Evolutionary conservation across 1,140 invertebrate genomes (phyloP).

Genomic region (Teleogryllus occipitalis): DNA sequence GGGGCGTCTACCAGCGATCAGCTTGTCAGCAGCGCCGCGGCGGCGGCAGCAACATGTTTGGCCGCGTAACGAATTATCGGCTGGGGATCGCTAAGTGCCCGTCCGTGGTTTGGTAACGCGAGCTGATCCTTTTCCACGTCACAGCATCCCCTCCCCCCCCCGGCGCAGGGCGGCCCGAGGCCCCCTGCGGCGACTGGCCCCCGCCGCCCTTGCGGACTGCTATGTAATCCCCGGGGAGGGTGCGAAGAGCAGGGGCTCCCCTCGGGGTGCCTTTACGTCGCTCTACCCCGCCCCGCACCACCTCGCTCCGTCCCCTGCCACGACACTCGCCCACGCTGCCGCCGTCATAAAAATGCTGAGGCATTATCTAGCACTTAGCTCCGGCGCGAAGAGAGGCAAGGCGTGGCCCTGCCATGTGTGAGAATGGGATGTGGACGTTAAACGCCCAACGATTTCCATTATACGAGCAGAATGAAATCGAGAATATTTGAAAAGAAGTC

Average conservation of each 20-base stretch:
- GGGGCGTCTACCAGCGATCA: neutral
- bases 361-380: slow-evolving; percentile 29
- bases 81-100: neutral
- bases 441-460: no score
- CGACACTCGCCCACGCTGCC: neutral
- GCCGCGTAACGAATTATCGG: neutral
- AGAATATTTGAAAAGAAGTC: no score
- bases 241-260: no score
- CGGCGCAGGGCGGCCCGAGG: slow-evolving; percentile 18
- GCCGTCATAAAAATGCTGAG: slow-evolving; percentile 44
- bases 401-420: neutral
- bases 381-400: neutral
- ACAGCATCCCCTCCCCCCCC: slow-evolving; percentile 14
- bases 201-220: no score
- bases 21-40: neutral
- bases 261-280: no score
- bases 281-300: no score
- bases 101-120: neutral
- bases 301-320: no score
- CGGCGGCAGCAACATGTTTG: neutral
- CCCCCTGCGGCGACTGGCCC: no score
- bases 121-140: neutral
- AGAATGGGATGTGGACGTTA: no score
- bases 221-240: no score
- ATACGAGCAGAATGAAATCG: no score